phyloP scores from a whole-genome alignment of 2,888 invertebrate genomes.

The Macrophya annulata region DNA sequence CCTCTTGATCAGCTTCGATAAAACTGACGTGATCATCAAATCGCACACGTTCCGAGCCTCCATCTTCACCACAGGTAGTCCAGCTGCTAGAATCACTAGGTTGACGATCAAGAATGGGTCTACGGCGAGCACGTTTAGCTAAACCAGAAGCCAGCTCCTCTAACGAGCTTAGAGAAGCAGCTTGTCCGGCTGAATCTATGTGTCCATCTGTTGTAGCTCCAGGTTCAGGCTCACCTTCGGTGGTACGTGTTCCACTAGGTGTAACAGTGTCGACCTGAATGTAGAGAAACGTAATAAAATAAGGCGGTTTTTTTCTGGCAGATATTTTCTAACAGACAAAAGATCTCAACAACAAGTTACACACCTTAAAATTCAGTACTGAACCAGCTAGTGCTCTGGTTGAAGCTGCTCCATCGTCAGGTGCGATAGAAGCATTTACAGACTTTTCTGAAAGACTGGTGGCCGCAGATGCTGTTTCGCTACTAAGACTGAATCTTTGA shows the following conservation, averaged over 20 bases:
- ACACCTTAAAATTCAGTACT: conserved; percentile 85
- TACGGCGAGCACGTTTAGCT: conserved; percentile 76
- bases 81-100: conserved; percentile 77
- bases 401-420: conserved; percentile 86
- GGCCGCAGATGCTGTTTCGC: conserved; percentile 84
- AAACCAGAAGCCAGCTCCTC: conserved; percentile 79
- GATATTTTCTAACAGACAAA: background rate
- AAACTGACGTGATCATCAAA: conserved; percentile 85
- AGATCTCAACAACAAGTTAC: conserved; percentile 16
- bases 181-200: conserved; percentile 76
- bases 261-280: conserved; percentile 74
- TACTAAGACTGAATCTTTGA: conserved; percentile 85
- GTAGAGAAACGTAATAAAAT: background rate
- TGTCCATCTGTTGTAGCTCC: conserved; percentile 65
- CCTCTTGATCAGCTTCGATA: conserved; percentile 80
- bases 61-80: conserved; percentile 80
- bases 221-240: conserved; percentile 69
- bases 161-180: conserved; percentile 79
- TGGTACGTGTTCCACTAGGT: conserved; percentile 70
- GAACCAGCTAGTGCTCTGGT: conserved; percentile 91
- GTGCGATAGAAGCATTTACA: conserved; percentile 83
- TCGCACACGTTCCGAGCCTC: conserved; percentile 84
- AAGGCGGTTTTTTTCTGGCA: background rate
- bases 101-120: conserved; percentile 76
- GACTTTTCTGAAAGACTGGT: conserved; percentile 87